Evolutionary conservation across 2,888 invertebrate genomes (phyloP).

Genomic region (Chelonus formosanus): DNA sequence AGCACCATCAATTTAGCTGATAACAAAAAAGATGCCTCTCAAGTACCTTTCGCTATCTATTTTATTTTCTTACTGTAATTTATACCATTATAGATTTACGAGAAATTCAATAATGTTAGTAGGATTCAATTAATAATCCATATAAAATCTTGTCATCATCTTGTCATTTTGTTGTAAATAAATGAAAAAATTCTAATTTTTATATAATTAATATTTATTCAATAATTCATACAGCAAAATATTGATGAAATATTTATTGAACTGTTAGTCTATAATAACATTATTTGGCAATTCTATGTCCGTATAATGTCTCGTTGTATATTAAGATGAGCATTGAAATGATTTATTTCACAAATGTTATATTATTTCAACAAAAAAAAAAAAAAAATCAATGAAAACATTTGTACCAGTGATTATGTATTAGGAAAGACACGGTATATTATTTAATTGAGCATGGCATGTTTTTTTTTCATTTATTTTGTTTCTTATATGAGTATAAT

Average conservation of each 20-base stretch:
- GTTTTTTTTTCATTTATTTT: conserved; percentile 18
- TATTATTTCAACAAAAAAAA: conserved; percentile 47
- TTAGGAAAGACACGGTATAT: conserved; percentile 51
- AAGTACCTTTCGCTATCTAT: not conserved
- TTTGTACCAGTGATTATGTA: conserved; percentile 49
- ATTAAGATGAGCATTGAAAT: not conserved
- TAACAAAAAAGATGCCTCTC: not conserved
- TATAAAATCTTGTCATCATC: no score
- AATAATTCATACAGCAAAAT: no score
- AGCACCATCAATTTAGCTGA: not conserved
- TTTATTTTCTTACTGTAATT: conserved; percentile 4
- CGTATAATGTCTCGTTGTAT: no score
- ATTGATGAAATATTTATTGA: no score
- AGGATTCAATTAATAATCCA: no score
- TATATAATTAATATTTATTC: no score
- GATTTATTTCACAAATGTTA: conserved; percentile 49
- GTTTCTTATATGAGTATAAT: not conserved
- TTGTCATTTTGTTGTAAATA: no score
- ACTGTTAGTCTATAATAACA: no score
- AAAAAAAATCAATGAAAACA: no score
- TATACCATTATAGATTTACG: not conserved
- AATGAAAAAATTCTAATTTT: no score
- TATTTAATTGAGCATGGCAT: conserved; percentile 47
- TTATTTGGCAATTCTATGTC: no score
- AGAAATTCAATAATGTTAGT: no score